Percentiles rank a stretch among this genome's conserved stretches.
phyloP scores from a whole-genome alignment of 2,888 invertebrate genomes.

The Drosophila colorata region DNA sequence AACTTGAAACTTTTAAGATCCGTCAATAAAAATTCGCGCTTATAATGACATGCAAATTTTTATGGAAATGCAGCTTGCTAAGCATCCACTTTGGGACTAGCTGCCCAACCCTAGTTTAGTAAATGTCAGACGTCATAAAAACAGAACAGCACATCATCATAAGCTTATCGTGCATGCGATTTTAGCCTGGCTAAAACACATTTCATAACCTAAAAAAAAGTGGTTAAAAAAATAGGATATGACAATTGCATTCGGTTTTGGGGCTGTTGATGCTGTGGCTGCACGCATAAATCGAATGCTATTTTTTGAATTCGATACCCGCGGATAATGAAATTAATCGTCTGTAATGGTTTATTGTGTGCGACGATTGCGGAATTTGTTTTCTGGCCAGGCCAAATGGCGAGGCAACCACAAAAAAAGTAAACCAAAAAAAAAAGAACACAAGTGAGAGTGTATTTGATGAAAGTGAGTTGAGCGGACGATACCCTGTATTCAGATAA shows the following conservation, averaged over 20 bases:
- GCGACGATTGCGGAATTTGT: conserved; percentile 71
- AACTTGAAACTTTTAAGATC: not conserved
- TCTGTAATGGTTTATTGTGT: conserved; percentile 80
- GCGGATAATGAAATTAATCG: conserved; percentile 80
- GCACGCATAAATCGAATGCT: conserved; percentile 73
- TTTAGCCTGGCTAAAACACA: conserved; percentile 41
- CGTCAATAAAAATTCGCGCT: no score
- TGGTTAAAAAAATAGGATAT: conserved; percentile 19
- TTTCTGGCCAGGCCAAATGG: conserved; percentile 54
- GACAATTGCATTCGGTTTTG: conserved; percentile 69
- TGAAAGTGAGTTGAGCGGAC: not conserved
- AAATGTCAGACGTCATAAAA: conserved; percentile 14
- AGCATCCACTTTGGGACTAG: not conserved
- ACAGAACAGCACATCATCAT: conserved; percentile 40
- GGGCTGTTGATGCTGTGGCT: conserved; percentile 52
- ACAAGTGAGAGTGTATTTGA: not conserved
- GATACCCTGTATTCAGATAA: not conserved
- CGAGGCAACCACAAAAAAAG: conserved; percentile 24
- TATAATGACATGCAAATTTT: no score
- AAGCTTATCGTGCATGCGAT: conserved; percentile 54
- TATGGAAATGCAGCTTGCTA: not conserved
- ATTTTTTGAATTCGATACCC: conserved; percentile 73
- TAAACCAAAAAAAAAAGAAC: conserved; percentile 2
- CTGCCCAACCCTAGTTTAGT: not conserved
- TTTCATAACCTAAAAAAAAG: conserved; percentile 34